Base-by-base conservation (phyloP, 2,888 invertebrate species). In the Pegoplata infirma region DNA sequence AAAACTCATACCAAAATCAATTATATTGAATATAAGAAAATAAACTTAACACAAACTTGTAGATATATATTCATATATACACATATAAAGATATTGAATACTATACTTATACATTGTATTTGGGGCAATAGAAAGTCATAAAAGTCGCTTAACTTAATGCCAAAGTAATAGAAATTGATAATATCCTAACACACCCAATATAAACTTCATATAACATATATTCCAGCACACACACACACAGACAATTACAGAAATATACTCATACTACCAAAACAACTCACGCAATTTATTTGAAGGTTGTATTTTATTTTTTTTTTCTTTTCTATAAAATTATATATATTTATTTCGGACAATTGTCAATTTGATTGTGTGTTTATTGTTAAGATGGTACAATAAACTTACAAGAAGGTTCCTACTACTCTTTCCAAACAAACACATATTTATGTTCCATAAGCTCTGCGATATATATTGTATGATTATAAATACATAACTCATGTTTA, bases 71-170 rank as follows among this genome's bases (percentile, higher is more conserved):
- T n/a, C n/a, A n/a, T n/a, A n/a, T n/a, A n/a, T n/a, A 53, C 16
- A 14, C 53, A 1, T 4, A 16, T 6, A 6, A 16, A 2, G 2
- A 40, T 14, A 21, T 36, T 64, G 51, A 23, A 64, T 14, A 36
- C 44, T 25, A 47, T 56, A 14, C 28, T 17, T 58, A 8, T 25
- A 40, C 8, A 64, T n/a, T 17, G 7, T 14, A 23, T 44, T 19
- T 56, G 55, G 47, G 66, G 49, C 78, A 74, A 74, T 74, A 74
- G 74, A 78, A 78, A 78, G 78, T 74, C 78, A 80, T 76, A 76
- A 81, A 81, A 79, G 78, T 81, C 78, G 71, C 74, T 81, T 81
- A 81, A 79, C 61, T 81, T 79, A 81, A 81, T 81, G 71, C 75
- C 72, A 81, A 61, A 66, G 68, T 66, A 80, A 80, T 80, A 76